Conservation (phyloP, 2,113 vertebrate genomes). For the Istiophorus platypterus region DNA sequence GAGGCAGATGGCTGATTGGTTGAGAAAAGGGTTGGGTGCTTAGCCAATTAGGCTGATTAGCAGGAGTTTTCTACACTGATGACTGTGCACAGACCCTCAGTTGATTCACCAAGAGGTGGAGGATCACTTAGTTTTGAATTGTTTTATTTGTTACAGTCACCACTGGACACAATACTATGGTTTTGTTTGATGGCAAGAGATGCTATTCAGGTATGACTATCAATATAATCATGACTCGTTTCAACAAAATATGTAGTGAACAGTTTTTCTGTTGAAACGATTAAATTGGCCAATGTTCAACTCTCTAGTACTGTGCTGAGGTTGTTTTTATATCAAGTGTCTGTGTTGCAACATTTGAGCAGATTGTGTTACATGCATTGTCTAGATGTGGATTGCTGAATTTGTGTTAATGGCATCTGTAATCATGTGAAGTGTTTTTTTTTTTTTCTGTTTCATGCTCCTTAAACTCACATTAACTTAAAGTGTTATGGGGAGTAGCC, state of each 20-base stretch:
- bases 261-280: not conserved
- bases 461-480: not conserved
- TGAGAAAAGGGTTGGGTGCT: constrained; percentile 46
- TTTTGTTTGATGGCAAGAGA: constrained; percentile 81
- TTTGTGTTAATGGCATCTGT: not conserved
- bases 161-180: constrained; percentile 75
- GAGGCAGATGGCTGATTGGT: constrained; percentile 75
- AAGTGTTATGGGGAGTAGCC: not conserved
- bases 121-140: constrained; percentile 54
- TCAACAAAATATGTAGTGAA: not conserved
- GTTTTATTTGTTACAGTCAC: constrained; percentile 59
- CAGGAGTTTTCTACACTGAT: constrained; percentile 58
- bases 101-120: constrained; percentile 56
- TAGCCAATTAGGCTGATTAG: constrained; percentile 82
- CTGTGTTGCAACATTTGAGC: not conserved
- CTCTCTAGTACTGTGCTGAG: not conserved
- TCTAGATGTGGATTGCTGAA: not conserved
- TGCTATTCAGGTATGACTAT: constrained; percentile 80
- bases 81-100: constrained; percentile 32
- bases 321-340: not conserved
- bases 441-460: not conserved
- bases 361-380: not conserved
- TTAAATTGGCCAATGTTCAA: not conserved
- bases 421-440: not conserved
- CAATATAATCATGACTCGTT: not conserved